Evolutionary conservation across 2,888 invertebrate genomes (phyloP), one percentile per base, ranked within the genome.

Genomic region (Lottia scabra): DNA sequence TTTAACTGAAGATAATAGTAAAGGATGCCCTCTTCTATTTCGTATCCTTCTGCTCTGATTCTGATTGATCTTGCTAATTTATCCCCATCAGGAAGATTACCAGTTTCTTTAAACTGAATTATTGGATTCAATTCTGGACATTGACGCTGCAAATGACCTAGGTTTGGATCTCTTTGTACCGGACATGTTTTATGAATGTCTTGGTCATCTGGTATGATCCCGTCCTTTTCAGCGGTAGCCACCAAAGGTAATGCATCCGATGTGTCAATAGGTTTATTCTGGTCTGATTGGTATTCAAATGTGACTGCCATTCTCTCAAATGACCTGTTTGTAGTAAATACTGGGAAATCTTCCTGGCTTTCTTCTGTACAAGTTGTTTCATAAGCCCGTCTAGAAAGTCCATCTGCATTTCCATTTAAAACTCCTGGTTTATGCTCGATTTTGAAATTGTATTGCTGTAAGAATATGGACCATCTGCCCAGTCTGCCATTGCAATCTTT

Each of bases 51-150:
- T n/a, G 76, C 56, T 38, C 67, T 68, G 8, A 43, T 46, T 8
- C 66, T 30, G 26, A 78, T 23, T 70, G 38, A 56, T 12, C 56
- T 56, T 12, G 71, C 67, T 19, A 23, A 13, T 15, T 68, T 73
- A 5, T 43, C 15, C 27, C 75, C 72, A 23, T 70, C 45, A 38
- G 76, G 73, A 16, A 76, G 48, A 13, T 16, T 23, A 4, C 65
- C 63, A 38, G 70, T 65, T 26, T n/a, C 56, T 19, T 74, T 27
- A 65, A 73, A 78, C 4, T 30, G 27, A 19, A 67, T 38, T 12
- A 76, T 76, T 19, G 43, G 65, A 23, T n/a, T 26, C 19, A 73
- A 73, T 26, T 75, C 75, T 23, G 69, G 67, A 64, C 78, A 78
- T 38, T 67, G 26, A n/a, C 65, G 30, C 46, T 78, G 78, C 23